These are phyloP conservation scores for Coleophora deauratella DNA, from an alignment of 2,888 invertebrate genomes.

Conservation along the genomic window DNA sequence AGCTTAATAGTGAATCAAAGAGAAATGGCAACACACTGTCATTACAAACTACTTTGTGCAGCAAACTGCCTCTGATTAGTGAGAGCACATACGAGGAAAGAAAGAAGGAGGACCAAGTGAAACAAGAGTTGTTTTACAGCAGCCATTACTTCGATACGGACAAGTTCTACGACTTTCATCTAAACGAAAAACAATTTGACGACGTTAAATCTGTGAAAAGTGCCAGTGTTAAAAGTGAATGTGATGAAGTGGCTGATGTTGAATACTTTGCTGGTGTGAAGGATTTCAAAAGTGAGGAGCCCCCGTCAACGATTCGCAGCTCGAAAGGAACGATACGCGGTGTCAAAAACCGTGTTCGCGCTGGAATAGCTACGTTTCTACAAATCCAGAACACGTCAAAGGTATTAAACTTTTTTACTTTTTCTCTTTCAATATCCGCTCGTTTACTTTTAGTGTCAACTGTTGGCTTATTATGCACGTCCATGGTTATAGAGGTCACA, in stretches of 20 bases:
- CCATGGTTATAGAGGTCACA: conserved; percentile 59
- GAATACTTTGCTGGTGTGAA: conserved; percentile 87
- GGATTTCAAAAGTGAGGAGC: conserved; percentile 78
- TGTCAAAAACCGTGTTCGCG: conserved; percentile 94
- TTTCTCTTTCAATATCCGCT: conserved; percentile 21
- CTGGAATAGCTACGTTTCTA: conserved; percentile 95
- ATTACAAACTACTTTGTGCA: conserved; percentile 32
- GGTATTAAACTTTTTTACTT: conserved; percentile 69
- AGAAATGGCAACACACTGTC: conserved; percentile 41
- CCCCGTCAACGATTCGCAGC: conserved; percentile 88
- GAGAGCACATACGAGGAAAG: conserved; percentile 81
- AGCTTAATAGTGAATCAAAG: conserved; percentile 56
- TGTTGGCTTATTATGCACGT: conserved; percentile 46
- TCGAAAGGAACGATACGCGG: conserved; percentile 94
- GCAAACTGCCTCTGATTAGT: conserved; percentile 69
- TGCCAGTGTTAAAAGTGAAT: conserved; percentile 60
- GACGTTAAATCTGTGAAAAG: conserved; percentile 51
- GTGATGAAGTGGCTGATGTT: conserved; percentile 65
- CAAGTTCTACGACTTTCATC: conserved; percentile 87
- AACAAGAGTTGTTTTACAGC: conserved; percentile 61
- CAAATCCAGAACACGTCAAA: conserved; percentile 86
- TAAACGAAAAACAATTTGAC: conserved; percentile 80
- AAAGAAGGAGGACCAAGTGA: conserved; percentile 65
- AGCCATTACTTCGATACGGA: conserved; percentile 81
- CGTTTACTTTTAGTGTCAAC: conserved; percentile 30